These are phyloP conservation scores for Sinonovacula constricta DNA, from an alignment of 1,140 invertebrate species.

Conservation along the genomic window DNA sequence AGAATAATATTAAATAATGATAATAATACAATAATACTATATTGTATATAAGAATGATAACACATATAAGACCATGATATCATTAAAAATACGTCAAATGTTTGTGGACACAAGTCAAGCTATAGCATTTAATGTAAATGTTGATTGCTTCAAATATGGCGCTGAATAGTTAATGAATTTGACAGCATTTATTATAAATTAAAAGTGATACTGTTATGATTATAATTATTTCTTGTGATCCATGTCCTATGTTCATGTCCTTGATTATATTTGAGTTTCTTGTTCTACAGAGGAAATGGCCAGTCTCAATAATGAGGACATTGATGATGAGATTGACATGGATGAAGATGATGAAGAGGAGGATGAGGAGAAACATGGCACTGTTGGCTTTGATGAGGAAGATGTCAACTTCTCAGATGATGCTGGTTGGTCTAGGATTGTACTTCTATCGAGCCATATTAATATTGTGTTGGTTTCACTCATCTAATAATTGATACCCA, in stretches of 20 bases:
- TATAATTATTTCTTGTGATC: not conserved
- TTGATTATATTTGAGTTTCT: constrained; percentile 31
- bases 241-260: constrained; percentile 15
- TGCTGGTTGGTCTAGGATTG: constrained; percentile 21
- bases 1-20: not conserved
- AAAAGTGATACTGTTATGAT: not conserved
- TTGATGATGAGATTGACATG: constrained; percentile 32
- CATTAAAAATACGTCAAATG: no score
- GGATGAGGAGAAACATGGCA: no score
- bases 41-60: not conserved
- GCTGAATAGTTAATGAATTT: not conserved
- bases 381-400: constrained; percentile 42
- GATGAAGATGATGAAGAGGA: constrained; percentile 53
- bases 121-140: no score
- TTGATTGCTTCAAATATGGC: no score
- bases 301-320: constrained; percentile 44
- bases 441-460: not conserved
- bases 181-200: not conserved
- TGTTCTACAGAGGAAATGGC: constrained; percentile 39
- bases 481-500: not conserved
- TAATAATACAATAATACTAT: not conserved
- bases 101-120: no score
- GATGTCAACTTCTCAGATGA: constrained; percentile 59
- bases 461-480: not conserved
- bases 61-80: no score